Percentiles rank a stretch among this genome's conserved stretches.
Evolutionary conservation across 2,888 invertebrate species (phyloP).

Genomic region (Drosophila cracens): DNA sequence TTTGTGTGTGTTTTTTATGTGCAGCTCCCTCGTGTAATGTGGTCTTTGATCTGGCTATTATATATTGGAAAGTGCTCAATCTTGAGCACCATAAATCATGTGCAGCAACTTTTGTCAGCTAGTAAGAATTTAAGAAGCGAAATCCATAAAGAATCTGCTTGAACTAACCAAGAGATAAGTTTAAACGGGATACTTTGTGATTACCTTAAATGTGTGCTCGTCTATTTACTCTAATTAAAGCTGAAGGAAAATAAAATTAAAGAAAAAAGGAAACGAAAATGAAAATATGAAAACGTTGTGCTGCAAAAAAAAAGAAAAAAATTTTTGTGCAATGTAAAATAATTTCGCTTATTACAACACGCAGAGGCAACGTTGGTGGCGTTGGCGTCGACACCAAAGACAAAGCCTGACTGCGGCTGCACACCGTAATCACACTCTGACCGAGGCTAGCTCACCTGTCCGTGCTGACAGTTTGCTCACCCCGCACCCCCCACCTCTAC

Average conservation of each 20-base stretch:
- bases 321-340: slow-evolving; percentile 61
- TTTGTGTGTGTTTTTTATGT: slow-evolving; percentile 22
- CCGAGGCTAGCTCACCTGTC: slow-evolving; percentile 57
- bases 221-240: slow-evolving; percentile 50
- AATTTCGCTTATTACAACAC: slow-evolving; percentile 69
- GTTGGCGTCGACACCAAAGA: slow-evolving; percentile 38
- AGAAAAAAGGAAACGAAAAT: neutral
- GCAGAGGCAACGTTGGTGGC: slow-evolving; percentile 22
- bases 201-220: slow-evolving; percentile 21
- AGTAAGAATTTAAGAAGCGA: neutral
- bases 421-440: slow-evolving; percentile 63
- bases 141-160: neutral
- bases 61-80: slow-evolving; percentile 56
- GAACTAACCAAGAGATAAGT: neutral
- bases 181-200: neutral
- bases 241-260: slow-evolving; percentile 4
- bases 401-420: slow-evolving; percentile 55
- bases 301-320: slow-evolving; percentile 8
- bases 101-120: slow-evolving; percentile 17
- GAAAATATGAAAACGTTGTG: neutral
- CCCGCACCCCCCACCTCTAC: neutral
- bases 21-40: slow-evolving; percentile 26
- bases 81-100: slow-evolving; percentile 53
- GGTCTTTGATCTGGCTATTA: slow-evolving; percentile 59
- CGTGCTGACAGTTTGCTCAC: slow-evolving; percentile 44